phyloP scores from a whole-genome alignment of 2,888 invertebrate genomes.

The Eristalis arbustorum region DNA sequence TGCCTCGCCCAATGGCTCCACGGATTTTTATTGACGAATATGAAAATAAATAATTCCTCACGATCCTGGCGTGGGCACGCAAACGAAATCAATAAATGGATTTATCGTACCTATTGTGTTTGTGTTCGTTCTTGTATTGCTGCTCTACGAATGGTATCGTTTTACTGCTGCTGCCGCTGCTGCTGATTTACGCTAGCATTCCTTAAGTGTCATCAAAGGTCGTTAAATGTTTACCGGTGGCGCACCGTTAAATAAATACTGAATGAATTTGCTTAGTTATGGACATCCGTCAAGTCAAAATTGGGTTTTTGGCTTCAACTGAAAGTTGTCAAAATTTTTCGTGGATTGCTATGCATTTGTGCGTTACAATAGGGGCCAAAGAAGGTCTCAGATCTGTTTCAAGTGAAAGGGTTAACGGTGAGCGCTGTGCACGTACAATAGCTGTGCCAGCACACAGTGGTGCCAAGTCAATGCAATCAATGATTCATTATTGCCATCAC shows the following conservation, averaged over 20 bases:
- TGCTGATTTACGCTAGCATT: not conserved
- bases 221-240: conserved; percentile 16
- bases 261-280: conserved; percentile 4
- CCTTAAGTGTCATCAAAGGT: not conserved
- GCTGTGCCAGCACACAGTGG: not conserved
- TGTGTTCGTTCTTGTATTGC: not conserved
- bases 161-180: not conserved
- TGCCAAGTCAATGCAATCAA: not conserved
- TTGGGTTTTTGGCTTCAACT: not conserved
- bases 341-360: not conserved
- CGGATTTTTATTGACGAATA: conserved; percentile 14
- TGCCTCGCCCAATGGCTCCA: not conserved
- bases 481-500: not conserved
- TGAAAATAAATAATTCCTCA: conserved; percentile 11
- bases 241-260: conserved; percentile 1
- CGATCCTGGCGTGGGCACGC: not conserved
- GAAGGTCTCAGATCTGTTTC: not conserved
- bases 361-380: not conserved
- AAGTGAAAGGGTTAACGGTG: not conserved
- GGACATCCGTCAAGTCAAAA: not conserved
- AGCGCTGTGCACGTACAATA: not conserved
- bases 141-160: not conserved
- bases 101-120: not conserved
- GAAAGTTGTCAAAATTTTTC: not conserved
- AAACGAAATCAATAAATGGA: conserved; percentile 13